These are phyloP conservation scores for Pogonomyrmex barbatus DNA, from an alignment of 1,140 invertebrate species.

Conservation along the genomic window DNA sequence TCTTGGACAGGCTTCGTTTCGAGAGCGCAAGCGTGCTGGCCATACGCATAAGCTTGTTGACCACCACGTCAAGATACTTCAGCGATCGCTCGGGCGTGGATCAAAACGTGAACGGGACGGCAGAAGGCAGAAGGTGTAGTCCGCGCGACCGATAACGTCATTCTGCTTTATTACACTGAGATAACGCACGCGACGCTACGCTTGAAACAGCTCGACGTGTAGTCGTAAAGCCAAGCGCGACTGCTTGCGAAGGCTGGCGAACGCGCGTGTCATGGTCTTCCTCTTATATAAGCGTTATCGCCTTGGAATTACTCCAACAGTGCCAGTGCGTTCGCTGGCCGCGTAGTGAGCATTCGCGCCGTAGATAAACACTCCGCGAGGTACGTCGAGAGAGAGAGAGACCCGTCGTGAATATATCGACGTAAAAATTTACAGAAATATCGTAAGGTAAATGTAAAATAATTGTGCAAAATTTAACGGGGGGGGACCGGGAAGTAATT, in stretches of 20 bases:
- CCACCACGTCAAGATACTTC: not conserved
- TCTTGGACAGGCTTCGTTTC: not conserved
- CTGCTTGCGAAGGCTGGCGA: not conserved
- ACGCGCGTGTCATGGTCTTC: constrained; percentile 10
- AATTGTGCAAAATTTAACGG: not conserved
- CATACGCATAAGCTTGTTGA: not conserved
- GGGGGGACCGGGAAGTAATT: not conserved
- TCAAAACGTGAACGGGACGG: not conserved
- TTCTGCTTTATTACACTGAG: not conserved
- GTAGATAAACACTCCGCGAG: not conserved
- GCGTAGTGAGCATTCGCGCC: not conserved
- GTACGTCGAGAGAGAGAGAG: not conserved
- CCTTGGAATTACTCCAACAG: constrained; percentile 15
- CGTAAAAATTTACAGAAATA: not conserved
- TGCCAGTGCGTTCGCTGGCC: not conserved
- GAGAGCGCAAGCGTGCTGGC: constrained; percentile 53
- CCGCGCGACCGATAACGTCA: not conserved
- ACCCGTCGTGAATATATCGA: not conserved
- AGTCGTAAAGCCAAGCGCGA: not conserved
- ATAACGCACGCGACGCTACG: not conserved
- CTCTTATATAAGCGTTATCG: constrained; percentile 15
- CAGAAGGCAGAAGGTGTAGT: not conserved
- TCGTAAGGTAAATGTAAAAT: not conserved
- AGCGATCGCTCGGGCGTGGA: not conserved
- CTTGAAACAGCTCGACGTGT: not conserved